Evolutionary conservation across 2,888 invertebrate genomes (phyloP), one percentile per base, ranked within the genome.

Genomic region (Luperina testacea): DNA sequence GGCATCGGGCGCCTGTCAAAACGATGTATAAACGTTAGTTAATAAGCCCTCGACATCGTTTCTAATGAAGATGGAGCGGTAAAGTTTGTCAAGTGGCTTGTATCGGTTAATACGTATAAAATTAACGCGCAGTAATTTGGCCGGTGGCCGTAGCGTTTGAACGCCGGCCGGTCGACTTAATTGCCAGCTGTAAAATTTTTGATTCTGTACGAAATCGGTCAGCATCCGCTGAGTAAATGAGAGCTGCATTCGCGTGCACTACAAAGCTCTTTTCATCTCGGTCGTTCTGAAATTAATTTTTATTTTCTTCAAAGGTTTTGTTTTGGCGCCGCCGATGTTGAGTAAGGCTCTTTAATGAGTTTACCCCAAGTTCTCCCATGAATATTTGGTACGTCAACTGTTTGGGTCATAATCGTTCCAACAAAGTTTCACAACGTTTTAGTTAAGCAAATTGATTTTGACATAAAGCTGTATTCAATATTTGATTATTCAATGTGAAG

Each of bases 151-250:
- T 80, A 79, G 82, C 88, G 84, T 89, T 90, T 91, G 87, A 87
- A 86, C 90, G 87, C 85, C 79, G 77, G 76, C 85, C 79, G 77
- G 76, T 77, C 82, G 85, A 81, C 90, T 92, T 94, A 94, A 94
- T 94, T 93, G 91, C 91, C 87, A 89, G 87, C 82, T 90, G 91
- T 94, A 91, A 94, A 94, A 92, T 89, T 92, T 91, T 91, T 94
- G 93, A 93, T 94, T 93, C 90, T 91, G 89, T 91, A 91, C 90
- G 87, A 92, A 93, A 92, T 90, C 90, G 88, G 86, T 90, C 87
- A 82, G 87, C 91, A 90, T 93, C 91, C 91, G 91, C 79, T 83
- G 76, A 82, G 88, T 85, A 91, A 92, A 92, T 90, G 91, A 92
- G 90, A 81, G 85, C 88, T 91, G 91, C 91, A 91, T 88, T 92